These are phyloP conservation scores for Luscinia luscinia DNA, from an alignment of 2,797 vertebrate genomes.

Conservation along the genomic window DNA sequence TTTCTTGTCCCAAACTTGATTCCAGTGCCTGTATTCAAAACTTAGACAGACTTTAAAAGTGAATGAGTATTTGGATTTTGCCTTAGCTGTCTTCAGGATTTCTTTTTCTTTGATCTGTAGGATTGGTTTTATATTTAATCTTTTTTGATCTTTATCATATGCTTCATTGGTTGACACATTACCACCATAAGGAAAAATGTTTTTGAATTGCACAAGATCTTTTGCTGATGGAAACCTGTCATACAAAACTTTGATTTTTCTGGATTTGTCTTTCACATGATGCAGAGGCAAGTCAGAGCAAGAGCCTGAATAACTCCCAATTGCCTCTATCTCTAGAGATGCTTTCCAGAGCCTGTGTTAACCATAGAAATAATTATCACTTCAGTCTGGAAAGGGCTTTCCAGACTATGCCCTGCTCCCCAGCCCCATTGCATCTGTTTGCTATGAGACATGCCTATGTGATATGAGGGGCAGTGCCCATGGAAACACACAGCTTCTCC, in stretches of 20 bases:
- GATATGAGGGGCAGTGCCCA: neutral
- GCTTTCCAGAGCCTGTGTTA: neutral
- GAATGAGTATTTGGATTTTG: neutral
- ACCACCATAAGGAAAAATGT: neutral
- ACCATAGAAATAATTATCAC: neutral
- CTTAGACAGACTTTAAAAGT: neutral
- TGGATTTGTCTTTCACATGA: neutral
- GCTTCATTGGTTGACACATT: neutral
- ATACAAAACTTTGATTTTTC: neutral
- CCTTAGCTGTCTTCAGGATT: neutral
- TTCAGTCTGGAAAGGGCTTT: neutral
- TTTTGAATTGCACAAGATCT: neutral
- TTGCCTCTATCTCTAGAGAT: neutral
- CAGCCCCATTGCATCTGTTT: neutral
- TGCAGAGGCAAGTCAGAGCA: neutral
- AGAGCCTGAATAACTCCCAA: neutral
- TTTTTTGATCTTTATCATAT: neutral
- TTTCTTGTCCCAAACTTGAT: neutral
- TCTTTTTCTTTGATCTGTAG: neutral
- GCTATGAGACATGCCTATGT: fast-evolving
- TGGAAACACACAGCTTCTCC: neutral
- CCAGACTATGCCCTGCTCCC: neutral
- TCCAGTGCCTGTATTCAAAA: neutral
- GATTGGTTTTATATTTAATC: neutral
- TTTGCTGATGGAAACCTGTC: neutral